Evolutionary conservation across 2,797 vertebrate species (phyloP).

Genomic region (Heliangelus exortis): DNA sequence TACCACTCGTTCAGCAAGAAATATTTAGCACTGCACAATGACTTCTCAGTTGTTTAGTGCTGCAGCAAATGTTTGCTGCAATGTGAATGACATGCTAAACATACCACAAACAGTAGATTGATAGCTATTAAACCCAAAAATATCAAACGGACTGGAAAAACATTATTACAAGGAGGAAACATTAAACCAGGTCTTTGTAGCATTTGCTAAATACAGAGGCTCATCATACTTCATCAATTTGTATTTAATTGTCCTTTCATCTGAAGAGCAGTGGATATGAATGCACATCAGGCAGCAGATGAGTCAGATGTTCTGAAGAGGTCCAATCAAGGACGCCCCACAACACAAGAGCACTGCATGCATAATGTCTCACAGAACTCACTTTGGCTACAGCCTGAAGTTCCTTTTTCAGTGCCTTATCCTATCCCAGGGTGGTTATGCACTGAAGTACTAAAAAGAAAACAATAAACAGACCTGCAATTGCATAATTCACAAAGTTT

Average conservation of each 20-base stretch:
- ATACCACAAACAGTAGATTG: background rate
- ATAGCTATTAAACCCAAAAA: constrained; percentile 52
- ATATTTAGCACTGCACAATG: background rate
- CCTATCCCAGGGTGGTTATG: background rate
- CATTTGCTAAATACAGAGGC: constrained; percentile 52
- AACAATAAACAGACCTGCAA: background rate
- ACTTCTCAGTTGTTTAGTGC: background rate
- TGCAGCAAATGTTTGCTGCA: constrained; percentile 31
- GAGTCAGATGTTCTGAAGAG: constrained; percentile 64
- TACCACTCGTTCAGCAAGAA: background rate
- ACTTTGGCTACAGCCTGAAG: background rate
- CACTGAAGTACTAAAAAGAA: background rate
- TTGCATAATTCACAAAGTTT: background rate
- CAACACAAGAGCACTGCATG: constrained; percentile 1
- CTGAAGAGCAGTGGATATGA: constrained; percentile 45
- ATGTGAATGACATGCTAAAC: constrained; percentile 27
- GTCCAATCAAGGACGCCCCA: constrained; percentile 43
- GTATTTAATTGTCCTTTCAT: constrained; percentile 65
- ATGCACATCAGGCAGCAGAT: constrained; percentile 50
- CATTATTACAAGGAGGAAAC: constrained; percentile 51
- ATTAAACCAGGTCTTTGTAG: constrained; percentile 45
- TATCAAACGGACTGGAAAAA: constrained; percentile 31
- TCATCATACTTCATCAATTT: constrained; percentile 51
- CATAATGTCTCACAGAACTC: constrained; percentile 4
- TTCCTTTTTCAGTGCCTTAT: background rate